phyloP scores from a whole-genome alignment of 1,140 invertebrate species.

The Drosophila novamexicana region DNA sequence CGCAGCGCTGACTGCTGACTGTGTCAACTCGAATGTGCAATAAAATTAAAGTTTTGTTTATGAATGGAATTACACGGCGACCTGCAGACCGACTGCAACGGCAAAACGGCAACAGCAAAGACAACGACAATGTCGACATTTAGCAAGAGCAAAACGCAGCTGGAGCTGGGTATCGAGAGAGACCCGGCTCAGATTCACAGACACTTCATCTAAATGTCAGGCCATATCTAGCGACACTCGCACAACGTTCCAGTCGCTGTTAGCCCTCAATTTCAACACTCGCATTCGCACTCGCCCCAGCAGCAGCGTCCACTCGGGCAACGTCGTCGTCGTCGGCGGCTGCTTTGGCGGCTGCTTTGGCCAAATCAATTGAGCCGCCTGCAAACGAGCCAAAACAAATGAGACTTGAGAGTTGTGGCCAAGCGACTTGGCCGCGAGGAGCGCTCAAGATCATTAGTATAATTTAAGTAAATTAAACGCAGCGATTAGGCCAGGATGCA shows the following conservation, averaged over 20 bases:
- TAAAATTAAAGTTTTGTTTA: slow-evolving; percentile 84
- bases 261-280: slow-evolving; percentile 67
- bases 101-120: slow-evolving; percentile 42
- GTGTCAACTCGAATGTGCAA: slow-evolving; percentile 64
- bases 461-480: slow-evolving; percentile 84
- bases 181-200: slow-evolving; percentile 74
- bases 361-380: slow-evolving; percentile 82
- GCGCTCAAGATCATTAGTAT: slow-evolving; percentile 82
- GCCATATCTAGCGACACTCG: slow-evolving; percentile 82
- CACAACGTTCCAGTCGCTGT: slow-evolving; percentile 35
- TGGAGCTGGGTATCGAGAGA: slow-evolving; percentile 48
- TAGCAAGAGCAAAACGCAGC: slow-evolving; percentile 56
- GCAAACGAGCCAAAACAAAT: slow-evolving; percentile 80
- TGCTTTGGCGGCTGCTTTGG: slow-evolving; percentile 79
- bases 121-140: slow-evolving; percentile 16
- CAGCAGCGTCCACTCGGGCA: slow-evolving; percentile 20
- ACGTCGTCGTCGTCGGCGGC: slow-evolving; percentile 49
- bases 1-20: slow-evolving; percentile 31
- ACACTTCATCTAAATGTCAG: slow-evolving; percentile 84
- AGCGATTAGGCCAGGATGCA: slow-evolving; percentile 81
- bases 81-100: slow-evolving; percentile 30
- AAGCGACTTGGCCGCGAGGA: slow-evolving; percentile 41
- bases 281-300: slow-evolving; percentile 60
- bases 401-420: slow-evolving; percentile 53
- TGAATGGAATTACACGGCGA: slow-evolving; percentile 80